Evolutionary conservation across 2,888 invertebrate species (phyloP), one percentile per base, ranked within the genome.

Genomic region (Aphelenchoides bicaudatus): DNA sequence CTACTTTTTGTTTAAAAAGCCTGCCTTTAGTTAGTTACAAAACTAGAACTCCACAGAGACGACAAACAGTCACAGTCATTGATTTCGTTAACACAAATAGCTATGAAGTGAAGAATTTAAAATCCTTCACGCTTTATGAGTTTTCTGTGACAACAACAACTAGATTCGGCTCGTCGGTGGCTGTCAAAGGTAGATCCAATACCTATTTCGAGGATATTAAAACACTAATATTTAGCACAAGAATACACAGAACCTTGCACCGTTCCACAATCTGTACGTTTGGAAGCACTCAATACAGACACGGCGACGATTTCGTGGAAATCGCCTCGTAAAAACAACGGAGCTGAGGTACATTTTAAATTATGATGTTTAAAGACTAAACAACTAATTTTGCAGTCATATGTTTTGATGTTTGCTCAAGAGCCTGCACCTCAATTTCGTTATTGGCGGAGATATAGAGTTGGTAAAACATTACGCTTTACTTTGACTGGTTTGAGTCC

Each of bases 361-460:
- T 34, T 16, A 34, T 34, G 34, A 16, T 31, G 5, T 21, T 61
- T 27, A 2, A 27, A 4, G 37, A 34, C 29, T 39, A 51, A 23
- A 27, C 8, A 57, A 34, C 29, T 39, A 51, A 23, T 54, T 25
- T 54, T 56, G 74, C 72, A 68, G 65, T 21, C n/a, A n/a, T 77
- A 77, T 56, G 65, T 74, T 2, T 62, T 77, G n/a, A 68, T 75
- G 56, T 77, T 65, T 54, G 61, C 72, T 0, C 74, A 78, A 61
- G 77, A 77, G 48, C 77, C 77, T 1, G 75, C 77, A 2, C 77
- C 77, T 1, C 75, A 71, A 43, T 78, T 78, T 56, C 66, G 65
- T 13, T 73, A 73, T 58, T 77, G 77, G 77, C 49, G 52, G 10
- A 51, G 71, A n/a, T 75, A 66, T 61, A 55, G 57, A 57, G 66